Evolutionary conservation across 37 sponge, comb jelly and placozoan species (phyloP), one percentile per base, ranked within the genome.

Genomic region (Diacarnus erythraeanus): DNA sequence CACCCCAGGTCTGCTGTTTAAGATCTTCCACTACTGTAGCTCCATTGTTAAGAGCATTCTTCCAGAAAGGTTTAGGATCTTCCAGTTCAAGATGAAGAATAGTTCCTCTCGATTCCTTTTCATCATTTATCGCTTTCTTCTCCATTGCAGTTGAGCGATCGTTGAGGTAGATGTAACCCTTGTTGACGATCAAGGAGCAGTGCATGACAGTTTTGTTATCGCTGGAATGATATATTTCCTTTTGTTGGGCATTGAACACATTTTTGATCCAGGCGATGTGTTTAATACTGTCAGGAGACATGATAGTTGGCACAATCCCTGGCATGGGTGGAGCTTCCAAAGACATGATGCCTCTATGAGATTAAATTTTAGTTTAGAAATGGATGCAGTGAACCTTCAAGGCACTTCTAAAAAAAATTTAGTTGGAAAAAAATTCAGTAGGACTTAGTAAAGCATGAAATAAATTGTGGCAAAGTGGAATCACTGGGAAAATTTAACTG

Each of bases 181-280:
- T 74, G 66, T 78, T 83, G 38, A 88, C n/a, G 23, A 26, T 57
- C 42, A 82, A 57, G 15, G 18, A n/a, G 38, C 74, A 64, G 79
- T 88, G 83, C 74, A 73, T 71, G 35, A 88, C 89, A 27, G 67
- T 80, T 6, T 37, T 26, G 20, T 71, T 36, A n/a, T 80, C 77
- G 18, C 42, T 17, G 21, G 42, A 58, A 59, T 21, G 59, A 23
- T 57, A 67, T 6, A 83, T 63, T 43, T 73, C 68, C 0, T 54
- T 42, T 10, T 59, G 54, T 31, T 79, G 17, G n/a, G 56, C 89
- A 38, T 59, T 80, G 72, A 88, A 72, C 25, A 69, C 84, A 0
- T 37, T 57, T 26, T 83, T 77, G 9, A 88, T 33, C 89, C 89
- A 88, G 25, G 66, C 66, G 27, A 81, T 71, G 69, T 88, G 89